Evolutionary conservation across 1,140 invertebrate species (phyloP).

Genomic region (Drosophila murphyi): DNA sequence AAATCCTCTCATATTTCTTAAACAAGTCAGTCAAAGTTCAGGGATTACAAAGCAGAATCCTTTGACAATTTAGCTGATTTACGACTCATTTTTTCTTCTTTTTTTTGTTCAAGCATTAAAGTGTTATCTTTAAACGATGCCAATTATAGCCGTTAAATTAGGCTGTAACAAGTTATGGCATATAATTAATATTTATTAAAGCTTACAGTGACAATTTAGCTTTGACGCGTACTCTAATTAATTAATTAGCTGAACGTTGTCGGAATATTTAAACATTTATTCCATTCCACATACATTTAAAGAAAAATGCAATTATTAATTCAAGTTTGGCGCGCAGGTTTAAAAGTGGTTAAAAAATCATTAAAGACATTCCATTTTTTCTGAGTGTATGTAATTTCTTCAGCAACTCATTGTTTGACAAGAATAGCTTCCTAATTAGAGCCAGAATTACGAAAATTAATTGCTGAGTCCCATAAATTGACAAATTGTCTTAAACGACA

Average conservation of each 20-base stretch:
- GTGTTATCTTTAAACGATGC: neutral
- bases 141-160: neutral
- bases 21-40: neutral
- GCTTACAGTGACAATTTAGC: neutral
- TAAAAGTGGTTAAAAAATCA: neutral
- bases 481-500: constrained; percentile 8
- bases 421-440: neutral
- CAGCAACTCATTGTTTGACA: neutral
- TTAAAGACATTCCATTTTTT: neutral
- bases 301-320: no score
- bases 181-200: neutral
- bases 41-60: neutral
- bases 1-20: neutral
- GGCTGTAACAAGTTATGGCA: neutral
- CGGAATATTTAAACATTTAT: no score
- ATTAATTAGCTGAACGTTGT: no score
- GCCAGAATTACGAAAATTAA: neutral
- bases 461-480: neutral
- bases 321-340: no score
- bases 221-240: neutral
- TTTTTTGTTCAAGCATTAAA: neutral
- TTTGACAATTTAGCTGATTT: constrained; percentile 6
- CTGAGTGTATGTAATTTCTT: neutral
- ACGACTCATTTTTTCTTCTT: neutral
- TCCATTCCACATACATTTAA: no score